Conservation (phyloP, 2,113 vertebrate species). For the Sardina pilchardus region DNA sequence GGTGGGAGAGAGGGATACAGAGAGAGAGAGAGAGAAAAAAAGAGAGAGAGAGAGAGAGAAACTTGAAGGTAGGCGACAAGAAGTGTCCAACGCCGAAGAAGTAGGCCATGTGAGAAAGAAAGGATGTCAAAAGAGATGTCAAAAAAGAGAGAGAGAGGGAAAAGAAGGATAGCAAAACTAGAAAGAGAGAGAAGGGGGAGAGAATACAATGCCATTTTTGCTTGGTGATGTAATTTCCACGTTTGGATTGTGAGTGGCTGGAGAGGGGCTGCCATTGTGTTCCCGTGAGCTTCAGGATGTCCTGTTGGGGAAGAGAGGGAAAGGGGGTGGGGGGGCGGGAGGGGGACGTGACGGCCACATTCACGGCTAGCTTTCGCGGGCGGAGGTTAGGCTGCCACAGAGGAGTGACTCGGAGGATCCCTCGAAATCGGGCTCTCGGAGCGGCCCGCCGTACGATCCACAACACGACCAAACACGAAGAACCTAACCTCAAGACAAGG, state of each 20-base stretch:
- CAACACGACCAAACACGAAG: neutral
- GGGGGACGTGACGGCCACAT: slow-evolving; percentile 66
- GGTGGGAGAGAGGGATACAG: neutral
- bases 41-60: neutral
- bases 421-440: neutral
- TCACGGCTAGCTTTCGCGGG: neutral
- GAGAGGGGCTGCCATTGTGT: slow-evolving; percentile 86
- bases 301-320: slow-evolving; percentile 76
- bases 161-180: slow-evolving; percentile 49
- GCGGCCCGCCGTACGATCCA: neutral
- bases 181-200: slow-evolving; percentile 37
- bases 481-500: neutral
- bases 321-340: slow-evolving; percentile 30
- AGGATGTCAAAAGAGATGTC: neutral
- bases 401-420: slow-evolving; percentile 3
- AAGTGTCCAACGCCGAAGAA: neutral
- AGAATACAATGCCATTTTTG: slow-evolving; percentile 76
- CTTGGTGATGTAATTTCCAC: slow-evolving; percentile 78
- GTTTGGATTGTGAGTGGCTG: slow-evolving; percentile 76
- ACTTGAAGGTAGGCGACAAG: neutral
- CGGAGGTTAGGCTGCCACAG: neutral
- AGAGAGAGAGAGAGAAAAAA: neutral
- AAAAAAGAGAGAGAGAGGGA: slow-evolving; percentile 18
- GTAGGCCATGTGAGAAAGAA: neutral
- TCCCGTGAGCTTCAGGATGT: slow-evolving; percentile 95